Evolutionary conservation across 2,888 invertebrate genomes (phyloP), one percentile per base, ranked within the genome.

Genomic region (Drosophila subquinaria): DNA sequence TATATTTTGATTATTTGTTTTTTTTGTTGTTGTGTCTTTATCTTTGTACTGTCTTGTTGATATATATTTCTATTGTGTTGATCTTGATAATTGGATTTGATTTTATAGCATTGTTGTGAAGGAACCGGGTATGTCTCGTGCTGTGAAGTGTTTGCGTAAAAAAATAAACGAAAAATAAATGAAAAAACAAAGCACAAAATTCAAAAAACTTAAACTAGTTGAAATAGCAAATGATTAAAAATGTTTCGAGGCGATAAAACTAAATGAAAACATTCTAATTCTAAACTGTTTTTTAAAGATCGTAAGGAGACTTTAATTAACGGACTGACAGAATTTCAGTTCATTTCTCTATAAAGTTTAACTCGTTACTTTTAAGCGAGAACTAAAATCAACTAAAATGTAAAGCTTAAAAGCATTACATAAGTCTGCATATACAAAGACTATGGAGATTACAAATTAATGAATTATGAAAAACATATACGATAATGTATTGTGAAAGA

Each of bases 121-220:
- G 88, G 91, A 87, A 90, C 92, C 91, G 88, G 91, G 88, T 88
- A 92, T 89, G 88, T 92, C 92, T 79, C 89, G 90, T 87, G 91
- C 92, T 92, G 92, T 83, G 92, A 92, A 89, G 78, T 89, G 88
- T 89, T 81, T 74, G 73, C 77, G 82, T 67, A 89, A 79, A 87
- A 84, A 69, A 73, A 72, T 15, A 69, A 74, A 69, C 50, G 56
- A 65, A 76, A 76, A 66, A 61, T 57, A 77, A 75, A 76, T 55
- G 53, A 65, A 76, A 76, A 74, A 73, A 43, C 55, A 69, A 76
- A 50, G n/a, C 33, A 63, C 36, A 63, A 63, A 48, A 63, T 33
- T 4, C 50, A 64, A 64, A 60, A 27, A 38, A 60, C 62, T 74
- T 76, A 78, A 73, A 23, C 30, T 60, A 53, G 23, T 50, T 17